phyloP scores from a whole-genome alignment of 2,113 vertebrate genomes.

The Furnarius figulus region DNA sequence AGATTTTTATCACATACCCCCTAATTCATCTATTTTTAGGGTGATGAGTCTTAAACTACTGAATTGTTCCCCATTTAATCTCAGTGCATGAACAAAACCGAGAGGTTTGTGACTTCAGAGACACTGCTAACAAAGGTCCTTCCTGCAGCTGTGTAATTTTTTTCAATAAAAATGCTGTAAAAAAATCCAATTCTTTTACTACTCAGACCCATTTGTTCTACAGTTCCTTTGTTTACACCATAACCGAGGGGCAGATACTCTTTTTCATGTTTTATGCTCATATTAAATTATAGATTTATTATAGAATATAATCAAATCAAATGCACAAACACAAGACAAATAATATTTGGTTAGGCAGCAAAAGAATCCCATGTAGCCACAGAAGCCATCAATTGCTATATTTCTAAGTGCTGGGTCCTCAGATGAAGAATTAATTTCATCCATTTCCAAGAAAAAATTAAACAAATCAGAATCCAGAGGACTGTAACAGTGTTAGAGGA shows the following conservation, averaged over 20 bases:
- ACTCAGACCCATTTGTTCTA: not conserved
- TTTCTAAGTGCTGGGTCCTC: not conserved
- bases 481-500: not conserved
- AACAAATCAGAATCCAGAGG: not conserved
- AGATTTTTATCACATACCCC: not conserved
- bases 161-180: not conserved
- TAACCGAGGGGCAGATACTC: not conserved
- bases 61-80: not conserved
- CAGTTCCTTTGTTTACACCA: not conserved
- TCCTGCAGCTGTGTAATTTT: not conserved
- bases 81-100: not conserved
- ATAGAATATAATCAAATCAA: not conserved
- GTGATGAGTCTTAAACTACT: not conserved
- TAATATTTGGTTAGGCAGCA: not conserved
- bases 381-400: not conserved
- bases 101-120: not conserved
- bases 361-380: not conserved
- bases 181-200: not conserved
- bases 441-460: not conserved
- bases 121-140: not conserved
- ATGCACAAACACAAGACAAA: not conserved
- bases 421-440: not conserved
- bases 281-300: not conserved
- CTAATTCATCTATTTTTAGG: not conserved
- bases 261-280: not conserved